Evolutionary conservation across 2,888 invertebrate genomes (phyloP).

Genomic region (Phorcus lineatus): DNA sequence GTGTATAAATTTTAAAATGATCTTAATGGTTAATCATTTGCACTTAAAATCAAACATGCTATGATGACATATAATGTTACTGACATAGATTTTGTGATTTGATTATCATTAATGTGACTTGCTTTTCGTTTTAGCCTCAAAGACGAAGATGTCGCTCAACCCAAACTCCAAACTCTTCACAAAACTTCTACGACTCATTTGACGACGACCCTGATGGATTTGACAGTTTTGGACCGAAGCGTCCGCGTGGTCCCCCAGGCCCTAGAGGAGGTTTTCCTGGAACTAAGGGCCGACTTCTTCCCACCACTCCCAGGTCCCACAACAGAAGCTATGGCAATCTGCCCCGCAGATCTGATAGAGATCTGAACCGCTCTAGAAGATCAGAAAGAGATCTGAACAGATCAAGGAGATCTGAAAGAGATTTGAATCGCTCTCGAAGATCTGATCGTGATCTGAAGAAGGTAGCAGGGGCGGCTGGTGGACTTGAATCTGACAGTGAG

Average conservation of each 20-base stretch:
- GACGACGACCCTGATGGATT: constrained; percentile 50
- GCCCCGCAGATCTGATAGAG: constrained; percentile 6
- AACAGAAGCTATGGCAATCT: constrained; percentile 19
- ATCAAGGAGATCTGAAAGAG: constrained; percentile 23
- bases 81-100: background rate
- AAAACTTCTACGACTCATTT: constrained; percentile 49
- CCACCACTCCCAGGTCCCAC: constrained; percentile 7
- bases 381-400: background rate
- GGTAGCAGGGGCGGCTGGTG: constrained; percentile 51
- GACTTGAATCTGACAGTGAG: constrained; percentile 67
- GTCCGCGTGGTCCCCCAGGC: constrained; percentile 2
- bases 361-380: constrained; percentile 14
- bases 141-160: constrained; percentile 65
- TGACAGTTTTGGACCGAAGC: constrained; percentile 34
- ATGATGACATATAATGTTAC: no score
- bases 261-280: constrained; percentile 1
- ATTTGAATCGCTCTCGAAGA: constrained; percentile 12
- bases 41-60: no score
- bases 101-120: constrained; percentile 8
- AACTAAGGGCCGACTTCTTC: background rate
- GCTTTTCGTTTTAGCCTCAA: background rate
- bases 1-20: no score
- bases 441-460: constrained; percentile 42
- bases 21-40: no score
- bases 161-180: constrained; percentile 59